These are phyloP conservation scores for Mimachlamys varia DNA, from an alignment of 2,888 invertebrate genomes.

Conservation along the genomic window DNA sequence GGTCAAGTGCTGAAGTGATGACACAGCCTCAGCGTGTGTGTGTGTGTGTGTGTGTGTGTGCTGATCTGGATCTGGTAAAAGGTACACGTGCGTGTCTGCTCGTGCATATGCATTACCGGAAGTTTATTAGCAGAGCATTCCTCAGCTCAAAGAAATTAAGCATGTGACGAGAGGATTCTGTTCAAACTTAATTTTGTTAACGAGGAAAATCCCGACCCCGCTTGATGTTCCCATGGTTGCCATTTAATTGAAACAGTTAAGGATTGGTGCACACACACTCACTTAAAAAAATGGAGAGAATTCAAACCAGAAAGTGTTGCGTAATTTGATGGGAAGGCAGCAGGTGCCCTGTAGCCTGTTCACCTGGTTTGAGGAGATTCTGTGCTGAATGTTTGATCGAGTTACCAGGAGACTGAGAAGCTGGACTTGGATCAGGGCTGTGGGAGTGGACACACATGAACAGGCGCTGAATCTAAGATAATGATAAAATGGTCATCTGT, in stretches of 20 bases:
- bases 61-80: constrained; percentile 10
- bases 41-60: not conserved
- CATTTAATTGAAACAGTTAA: constrained; percentile 17
- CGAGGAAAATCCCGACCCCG: constrained; percentile 25
- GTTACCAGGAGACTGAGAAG: not conserved
- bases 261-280: constrained; percentile 31
- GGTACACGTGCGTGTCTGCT: not conserved
- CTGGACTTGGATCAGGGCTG: not conserved
- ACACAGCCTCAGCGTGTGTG: not conserved
- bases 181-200: constrained; percentile 32
- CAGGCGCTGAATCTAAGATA: not conserved
- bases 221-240: constrained; percentile 28
- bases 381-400: not conserved
- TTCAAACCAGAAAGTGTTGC: constrained; percentile 16
- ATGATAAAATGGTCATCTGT: not conserved
- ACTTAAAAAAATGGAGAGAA: constrained; percentile 13
- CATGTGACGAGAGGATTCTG: not conserved
- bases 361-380: not conserved
- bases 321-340: constrained; percentile 28
- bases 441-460: not conserved
- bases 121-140: constrained; percentile 25
- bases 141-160: constrained; percentile 13
- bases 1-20: not conserved
- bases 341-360: constrained; percentile 12
- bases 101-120: constrained; percentile 27